Base-by-base conservation (phyloP, 2,797 vertebrate genomes). In the Sebastes minor region DNA sequence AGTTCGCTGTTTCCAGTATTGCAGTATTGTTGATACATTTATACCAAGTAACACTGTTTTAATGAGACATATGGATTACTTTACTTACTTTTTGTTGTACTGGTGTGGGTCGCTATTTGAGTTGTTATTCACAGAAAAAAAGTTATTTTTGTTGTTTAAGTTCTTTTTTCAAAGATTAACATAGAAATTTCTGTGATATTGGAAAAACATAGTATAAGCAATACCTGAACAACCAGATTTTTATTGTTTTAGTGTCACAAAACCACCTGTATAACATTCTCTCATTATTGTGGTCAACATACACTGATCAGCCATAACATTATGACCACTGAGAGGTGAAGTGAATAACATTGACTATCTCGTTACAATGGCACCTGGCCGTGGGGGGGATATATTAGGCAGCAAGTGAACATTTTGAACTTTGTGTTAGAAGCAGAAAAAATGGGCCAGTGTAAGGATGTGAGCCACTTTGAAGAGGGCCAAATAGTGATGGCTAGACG, bases 401-500 rank as follows among this genome's bases (percentile, higher is more conserved):
- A 46, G 0, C 42, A 46, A 46, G 42, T 18, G 14, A 46, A 18
- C 14, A 46, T 46, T 18, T 46, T 38, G 38, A 14, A 5, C 13
- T 38, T 38, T 38, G 38, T 46, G 42, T 46, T 46, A 3, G 42
- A 46, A 46, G 42, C 42, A 46, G 16, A 46, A 46, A 3, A 46
- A 46, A 46, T 46, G 42, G 14, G 0, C 42, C 0, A 46, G 14
- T 0, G 1, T 46, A 0, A 46, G 42, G 6, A 46, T 18, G 42
- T 46, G 14, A 46, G 42, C 0, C 1, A 46, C 42, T 46, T 18
- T 46, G 42, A 46, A 1, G 1, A 18, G 6, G 42, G 42, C 6
- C 6, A 46, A 3, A 46, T 46, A 0, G 42, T 46, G 42, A 0
- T 46, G 42, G 42, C 42, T 46, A 46, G 42, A 46, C 42, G 16